Evolutionary conservation across 1,140 invertebrate genomes (phyloP), one percentile per base, ranked within the genome.

Genomic region (Drosophila orena): DNA sequence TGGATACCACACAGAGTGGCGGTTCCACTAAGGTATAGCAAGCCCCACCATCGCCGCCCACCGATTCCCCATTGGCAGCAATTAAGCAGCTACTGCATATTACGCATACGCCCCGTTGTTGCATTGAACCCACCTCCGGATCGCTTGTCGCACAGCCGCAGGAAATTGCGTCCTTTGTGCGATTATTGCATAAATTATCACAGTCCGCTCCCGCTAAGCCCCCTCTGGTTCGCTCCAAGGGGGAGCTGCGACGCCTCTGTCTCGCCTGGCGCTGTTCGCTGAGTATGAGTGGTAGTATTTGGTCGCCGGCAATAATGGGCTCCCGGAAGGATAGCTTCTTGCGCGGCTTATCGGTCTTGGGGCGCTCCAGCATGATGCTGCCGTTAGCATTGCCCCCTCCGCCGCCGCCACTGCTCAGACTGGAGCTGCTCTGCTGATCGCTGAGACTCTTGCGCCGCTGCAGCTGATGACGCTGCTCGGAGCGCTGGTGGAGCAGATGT

Each of bases 321-420:
- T 97, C 96, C 58, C 96, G 95, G 88, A 97, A 97, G 0, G 96
- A 97, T 1, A 97, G 93, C 83, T 97, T 97, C 92, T 97, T 97
- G 22, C 96, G 93, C 0, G 96, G 96, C 73, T 95, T 94, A 55
- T 96, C 94, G 17, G 93, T 93, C 47, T 86, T 90, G 50, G 91
- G 85, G 3, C 77, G 81, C 35, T 91, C 91, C 58, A 78, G 68
- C 75, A 79, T 86, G 14, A 72, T 77, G 62, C 83, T 62, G 12
- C 59, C 74, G 7, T 43, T 66, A n/a, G 40, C 34, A 1, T 37
- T 38, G 7, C 60, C 47, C 0, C 69, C 64, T 0, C 73, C 52
- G 1, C 89, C 81, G 24, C 79, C 77, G 0, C 79, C 83, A 27
- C 79, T 91, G 62, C 79, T 86, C 30, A 81, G 17, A 14, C 74